A percentile compares a stretch with the other conserved stretches of the same genome.
Conservation (phyloP, 2,888 invertebrate species). For the Augochlorella aurata region DNA sequence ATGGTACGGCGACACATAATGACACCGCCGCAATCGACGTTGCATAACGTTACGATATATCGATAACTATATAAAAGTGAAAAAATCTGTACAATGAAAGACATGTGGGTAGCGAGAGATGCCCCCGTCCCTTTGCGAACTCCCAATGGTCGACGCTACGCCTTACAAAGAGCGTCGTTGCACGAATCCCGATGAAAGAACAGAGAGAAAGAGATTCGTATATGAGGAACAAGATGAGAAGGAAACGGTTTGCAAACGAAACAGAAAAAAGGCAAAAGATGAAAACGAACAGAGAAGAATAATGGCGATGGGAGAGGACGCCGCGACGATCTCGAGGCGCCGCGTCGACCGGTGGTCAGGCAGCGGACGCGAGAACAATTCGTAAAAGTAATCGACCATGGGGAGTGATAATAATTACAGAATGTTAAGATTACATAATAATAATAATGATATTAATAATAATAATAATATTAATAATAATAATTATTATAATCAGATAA, state of each 20-base stretch:
- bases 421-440: constrained; percentile 69
- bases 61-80: constrained; percentile 81
- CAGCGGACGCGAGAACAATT: constrained; percentile 76
- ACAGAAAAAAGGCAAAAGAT: constrained; percentile 14
- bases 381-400: constrained; percentile 72
- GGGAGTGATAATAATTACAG: constrained; percentile 71
- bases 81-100: constrained; percentile 82
- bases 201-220: constrained; percentile 11
- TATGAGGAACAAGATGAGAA: neutral
- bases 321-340: constrained; percentile 62
- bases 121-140: constrained; percentile 78
- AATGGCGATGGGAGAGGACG: constrained; percentile 27
- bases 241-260: neutral
- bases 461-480: constrained; percentile 50
- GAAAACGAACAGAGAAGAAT: constrained; percentile 8
- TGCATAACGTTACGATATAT: constrained; percentile 76
- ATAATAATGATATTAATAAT: constrained; percentile 63
- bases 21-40: constrained; percentile 76
- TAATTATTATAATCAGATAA: constrained; percentile 49
- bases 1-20: constrained; percentile 76
- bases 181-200: constrained; percentile 54
- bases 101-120: constrained; percentile 82
- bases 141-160: constrained; percentile 72
- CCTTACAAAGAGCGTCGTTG: constrained; percentile 66
- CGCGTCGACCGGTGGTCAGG: constrained; percentile 68